These are phyloP conservation scores for Echinometra lucunter DNA, from an alignment of 53 echinoderm and acorn worm species.

Conservation along the genomic window DNA sequence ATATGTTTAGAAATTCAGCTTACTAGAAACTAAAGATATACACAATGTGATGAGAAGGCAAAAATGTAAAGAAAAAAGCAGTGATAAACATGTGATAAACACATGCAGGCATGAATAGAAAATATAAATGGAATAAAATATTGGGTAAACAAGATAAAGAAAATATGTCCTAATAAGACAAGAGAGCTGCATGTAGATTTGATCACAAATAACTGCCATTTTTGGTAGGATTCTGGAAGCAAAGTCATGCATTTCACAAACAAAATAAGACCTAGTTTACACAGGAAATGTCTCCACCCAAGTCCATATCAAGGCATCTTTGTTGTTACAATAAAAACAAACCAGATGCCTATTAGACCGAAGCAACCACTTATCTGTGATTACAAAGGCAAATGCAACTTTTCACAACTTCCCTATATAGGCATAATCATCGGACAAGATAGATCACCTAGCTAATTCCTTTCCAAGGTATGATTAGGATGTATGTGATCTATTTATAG, in stretches of 20 bases:
- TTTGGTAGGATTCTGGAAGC: background rate
- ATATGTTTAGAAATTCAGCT: too few relatives aligned
- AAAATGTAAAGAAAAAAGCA: too few relatives aligned
- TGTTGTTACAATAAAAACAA: background rate
- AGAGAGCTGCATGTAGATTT: too few relatives aligned
- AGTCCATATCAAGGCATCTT: background rate
- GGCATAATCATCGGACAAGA: background rate
- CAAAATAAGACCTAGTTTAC: background rate
- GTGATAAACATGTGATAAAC: too few relatives aligned
- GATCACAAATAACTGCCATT: too few relatives aligned
- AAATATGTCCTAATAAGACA: too few relatives aligned
- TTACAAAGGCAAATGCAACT: background rate
- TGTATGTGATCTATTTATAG: constrained; percentile 35
- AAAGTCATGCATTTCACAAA: background rate
- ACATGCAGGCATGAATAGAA: too few relatives aligned
- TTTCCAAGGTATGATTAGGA: background rate
- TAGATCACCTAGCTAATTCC: background rate
- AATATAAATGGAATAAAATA: too few relatives aligned
- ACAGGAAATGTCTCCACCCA: background rate
- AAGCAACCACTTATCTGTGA: background rate
- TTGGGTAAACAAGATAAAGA: too few relatives aligned
- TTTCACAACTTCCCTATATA: background rate
- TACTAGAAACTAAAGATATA: too few relatives aligned
- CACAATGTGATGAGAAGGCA: too few relatives aligned
- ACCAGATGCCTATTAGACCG: background rate